Base-by-base conservation (phyloP, 2,797 vertebrate genomes). In the Platalea minor region DNA sequence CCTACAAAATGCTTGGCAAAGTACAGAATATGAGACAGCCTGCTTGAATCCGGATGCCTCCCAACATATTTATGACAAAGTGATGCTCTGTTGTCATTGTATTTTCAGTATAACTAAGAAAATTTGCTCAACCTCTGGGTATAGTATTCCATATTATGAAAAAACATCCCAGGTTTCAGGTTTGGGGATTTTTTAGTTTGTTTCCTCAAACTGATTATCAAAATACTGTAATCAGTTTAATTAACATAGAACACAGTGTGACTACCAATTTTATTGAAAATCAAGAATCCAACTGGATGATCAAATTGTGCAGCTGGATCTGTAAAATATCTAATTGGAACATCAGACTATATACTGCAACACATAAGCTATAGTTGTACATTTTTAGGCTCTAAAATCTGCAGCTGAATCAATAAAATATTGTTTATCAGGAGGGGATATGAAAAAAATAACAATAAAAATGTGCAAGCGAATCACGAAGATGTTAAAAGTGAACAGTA, bases 331-430 rank as follows among this genome's bases (percentile, higher is more conserved):
- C 86, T 85, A 33, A 83, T 60, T 95, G 88, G 74, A 92, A 88
- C 75, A 91, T 88, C 86, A 89, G 79, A 90, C n/a, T 91, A 68
- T 3, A 0, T n/a, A 77, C 33, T 85, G 17, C 37, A 77, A 61
- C 35, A 85, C 72, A 89, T 18, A 91, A 24, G 25, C 64, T 70
- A 31, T 33, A 91, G 65, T 45, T 91, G 77, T 83, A 65, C 25
- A 48, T 85, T 95, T 79, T 87, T 64, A 91, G 60, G 35, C 64
- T 91, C 85, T 94, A 92, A 92, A 95, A 77, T 92, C 68, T 89
- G 83, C 93, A 95, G 90, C 94, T 95, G 96, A 95, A 95, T 88
- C 88, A 94, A 92, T 92, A 96, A 95, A 97, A 88, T 85, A 92
- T 26, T 91, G 33, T 91, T 91, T 89, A 87, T 89, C 53, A 61